Evolutionary conservation across 1,140 invertebrate species (phyloP), one percentile per base, ranked within the genome.

Genomic region (Zaprionus ornatus): DNA sequence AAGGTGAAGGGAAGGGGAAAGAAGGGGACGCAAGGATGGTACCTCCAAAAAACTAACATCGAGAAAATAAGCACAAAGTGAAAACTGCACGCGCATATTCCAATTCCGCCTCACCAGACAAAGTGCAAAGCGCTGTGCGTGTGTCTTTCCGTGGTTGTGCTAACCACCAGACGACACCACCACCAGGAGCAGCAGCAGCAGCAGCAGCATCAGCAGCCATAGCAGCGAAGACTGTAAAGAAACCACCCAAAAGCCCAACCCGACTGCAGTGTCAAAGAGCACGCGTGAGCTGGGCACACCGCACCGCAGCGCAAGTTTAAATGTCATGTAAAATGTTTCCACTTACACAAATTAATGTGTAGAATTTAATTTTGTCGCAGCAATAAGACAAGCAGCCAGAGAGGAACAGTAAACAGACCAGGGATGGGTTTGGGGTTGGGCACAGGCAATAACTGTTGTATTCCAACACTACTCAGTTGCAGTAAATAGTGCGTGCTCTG

Each of bases 341-440:
- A 90, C 85, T 90, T 90, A 90, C 85, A 90, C 85, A 90, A 90
- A 90, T 90, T 90, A 90, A 90, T 90, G 85, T 90, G 81, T 85
- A 82, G 69, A 85, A 90, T 90, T 85, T 90, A 79, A 85, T 90
- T 90, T 90, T 63, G 73, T 72, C 72, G 68, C 75, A 59, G 54
- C 55, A 65, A 78, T 50, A 67, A 75, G 70, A 52, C 67, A 81
- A 68, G 50, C 66, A 59, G 77, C 57, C 50, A 74, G 48, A 57
- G 42, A 66, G 32, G 21, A 32, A 65, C 37, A 40, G 37, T 13
- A 42, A 42, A 2, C 32, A 13, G 40, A 6, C 40, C 40, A 6
- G 40, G n/a, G n/a, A 40, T 23, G 50, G 2, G 12, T 7, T 1
- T 50, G 27, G 29, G 10, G 4, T 7, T 54, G 40, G 40, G n/a